A percentile compares a stretch with the other conserved stretches of the same genome.
Evolutionary conservation across 2,113 vertebrate species (phyloP).

Genomic region (Melanostigma gelatinosum): DNA sequence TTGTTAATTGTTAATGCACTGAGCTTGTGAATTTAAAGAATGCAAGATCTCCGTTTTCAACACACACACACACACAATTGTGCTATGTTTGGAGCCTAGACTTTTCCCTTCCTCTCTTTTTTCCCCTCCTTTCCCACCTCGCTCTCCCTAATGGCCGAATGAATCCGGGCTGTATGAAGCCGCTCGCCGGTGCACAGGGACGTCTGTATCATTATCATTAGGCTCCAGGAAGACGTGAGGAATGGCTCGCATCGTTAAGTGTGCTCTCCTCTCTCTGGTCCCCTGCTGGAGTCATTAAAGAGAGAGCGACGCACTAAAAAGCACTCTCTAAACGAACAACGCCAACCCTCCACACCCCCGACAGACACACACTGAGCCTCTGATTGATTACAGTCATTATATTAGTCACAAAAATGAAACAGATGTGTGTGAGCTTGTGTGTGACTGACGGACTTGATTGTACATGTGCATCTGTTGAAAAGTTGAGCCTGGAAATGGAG

Average conservation of each 20-base stretch:
- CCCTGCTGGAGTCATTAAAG: constrained; percentile 66
- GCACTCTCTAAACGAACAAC: constrained; percentile 56
- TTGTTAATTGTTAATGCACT: constrained; percentile 13
- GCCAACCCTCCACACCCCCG: constrained; percentile 6
- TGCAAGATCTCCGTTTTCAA: neutral
- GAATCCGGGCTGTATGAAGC: constrained; percentile 37
- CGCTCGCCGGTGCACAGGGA: constrained; percentile 54
- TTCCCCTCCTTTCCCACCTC: constrained; percentile 27
- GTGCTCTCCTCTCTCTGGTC: constrained; percentile 39
- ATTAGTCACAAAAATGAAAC: constrained; percentile 56
- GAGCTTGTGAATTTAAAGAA: constrained; percentile 40
- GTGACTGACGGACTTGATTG: constrained; percentile 30
- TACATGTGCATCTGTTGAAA: constrained; percentile 35
- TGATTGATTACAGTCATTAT: constrained; percentile 75
- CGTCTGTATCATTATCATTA: constrained; percentile 70
- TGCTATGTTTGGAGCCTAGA: constrained; percentile 17
- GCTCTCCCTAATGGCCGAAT: constrained; percentile 62
- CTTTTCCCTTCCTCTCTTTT: neutral
- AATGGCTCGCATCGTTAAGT: constrained; percentile 57
- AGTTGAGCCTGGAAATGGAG: constrained; percentile 24
- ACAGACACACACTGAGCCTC: constrained; percentile 54
- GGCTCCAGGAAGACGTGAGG: constrained; percentile 59
- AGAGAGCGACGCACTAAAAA: constrained; percentile 52
- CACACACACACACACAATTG: neutral
- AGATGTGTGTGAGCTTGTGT: constrained; percentile 11